Evolutionary conservation across 2,888 invertebrate genomes (phyloP).

Genomic region (Catocala fraxini): DNA sequence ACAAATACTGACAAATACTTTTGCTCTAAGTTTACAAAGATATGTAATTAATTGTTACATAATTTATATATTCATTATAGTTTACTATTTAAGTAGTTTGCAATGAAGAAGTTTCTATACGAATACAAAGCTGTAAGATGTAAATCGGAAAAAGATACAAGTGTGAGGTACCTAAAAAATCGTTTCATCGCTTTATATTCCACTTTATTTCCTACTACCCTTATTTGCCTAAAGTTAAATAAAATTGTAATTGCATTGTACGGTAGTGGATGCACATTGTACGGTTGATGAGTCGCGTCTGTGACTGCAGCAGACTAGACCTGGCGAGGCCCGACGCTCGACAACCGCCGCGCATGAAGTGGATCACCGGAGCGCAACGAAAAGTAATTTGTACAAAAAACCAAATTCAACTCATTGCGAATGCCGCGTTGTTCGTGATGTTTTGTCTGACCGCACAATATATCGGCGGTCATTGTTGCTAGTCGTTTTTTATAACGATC

Average conservation of each 20-base stretch:
- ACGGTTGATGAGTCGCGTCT: constrained; percentile 54
- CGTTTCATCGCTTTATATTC: constrained; percentile 37
- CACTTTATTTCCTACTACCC: constrained; percentile 54
- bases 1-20: constrained; percentile 6
- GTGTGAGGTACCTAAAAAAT: constrained; percentile 60
- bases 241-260: constrained; percentile 33
- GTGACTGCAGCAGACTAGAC: constrained; percentile 62
- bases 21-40: constrained; percentile 10
- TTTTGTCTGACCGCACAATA: constrained; percentile 87
- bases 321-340: constrained; percentile 66
- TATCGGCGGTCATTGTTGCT: constrained; percentile 84
- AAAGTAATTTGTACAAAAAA: constrained; percentile 87
- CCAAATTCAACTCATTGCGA: constrained; percentile 86
- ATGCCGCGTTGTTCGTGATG: constrained; percentile 83
- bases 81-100: constrained; percentile 1
- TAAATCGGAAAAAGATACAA: constrained; percentile 65
- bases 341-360: constrained; percentile 73
- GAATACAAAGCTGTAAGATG: constrained; percentile 76
- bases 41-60: constrained; percentile 9
- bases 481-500: constrained; percentile 78
- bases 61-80: not conserved
- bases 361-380: constrained; percentile 85
- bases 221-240: constrained; percentile 5
- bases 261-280: constrained; percentile 48
- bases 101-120: constrained; percentile 79